phyloP scores from a whole-genome alignment of 1,140 invertebrate genomes.

The Drosophila willistoni region DNA sequence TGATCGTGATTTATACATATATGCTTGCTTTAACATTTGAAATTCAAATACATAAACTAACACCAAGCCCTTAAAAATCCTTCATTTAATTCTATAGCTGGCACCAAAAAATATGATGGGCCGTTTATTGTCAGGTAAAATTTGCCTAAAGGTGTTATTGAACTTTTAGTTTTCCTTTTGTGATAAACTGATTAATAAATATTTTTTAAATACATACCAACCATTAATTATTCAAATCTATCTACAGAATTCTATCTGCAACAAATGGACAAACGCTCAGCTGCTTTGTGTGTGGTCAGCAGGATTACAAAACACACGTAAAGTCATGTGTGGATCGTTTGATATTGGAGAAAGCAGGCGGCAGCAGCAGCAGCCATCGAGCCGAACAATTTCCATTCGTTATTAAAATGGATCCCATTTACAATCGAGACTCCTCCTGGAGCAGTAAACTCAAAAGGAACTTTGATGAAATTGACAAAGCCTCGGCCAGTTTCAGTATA shows the following conservation, averaged over 20 bases:
- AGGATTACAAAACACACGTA: constrained; percentile 41
- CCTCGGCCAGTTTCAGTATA: constrained; percentile 71
- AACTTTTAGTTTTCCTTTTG: background rate
- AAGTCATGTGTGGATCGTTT: constrained; percentile 35
- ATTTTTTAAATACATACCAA: no score
- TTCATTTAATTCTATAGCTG: constrained; percentile 30
- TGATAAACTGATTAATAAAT: background rate
- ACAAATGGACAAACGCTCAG: constrained; percentile 48
- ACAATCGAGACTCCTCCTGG: constrained; percentile 62
- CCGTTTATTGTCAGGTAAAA: constrained; percentile 53
- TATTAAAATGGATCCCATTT: constrained; percentile 47
- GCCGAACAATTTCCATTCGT: constrained; percentile 29
- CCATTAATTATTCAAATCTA: background rate
- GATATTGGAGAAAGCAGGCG: constrained; percentile 14
- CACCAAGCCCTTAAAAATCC: background rate
- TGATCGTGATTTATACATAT: no score
- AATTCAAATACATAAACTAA: background rate
- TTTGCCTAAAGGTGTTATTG: background rate
- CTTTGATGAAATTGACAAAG: constrained; percentile 73
- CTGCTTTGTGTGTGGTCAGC: constrained; percentile 50
- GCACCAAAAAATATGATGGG: constrained; percentile 51
- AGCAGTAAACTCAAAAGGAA: constrained; percentile 68
- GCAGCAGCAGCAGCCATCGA: constrained; percentile 18
- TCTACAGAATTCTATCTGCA: constrained; percentile 45
- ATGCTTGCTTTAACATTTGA: no score